Conservation (phyloP, 2,113 vertebrate genomes). For the Elephantulus edwardii region DNA sequence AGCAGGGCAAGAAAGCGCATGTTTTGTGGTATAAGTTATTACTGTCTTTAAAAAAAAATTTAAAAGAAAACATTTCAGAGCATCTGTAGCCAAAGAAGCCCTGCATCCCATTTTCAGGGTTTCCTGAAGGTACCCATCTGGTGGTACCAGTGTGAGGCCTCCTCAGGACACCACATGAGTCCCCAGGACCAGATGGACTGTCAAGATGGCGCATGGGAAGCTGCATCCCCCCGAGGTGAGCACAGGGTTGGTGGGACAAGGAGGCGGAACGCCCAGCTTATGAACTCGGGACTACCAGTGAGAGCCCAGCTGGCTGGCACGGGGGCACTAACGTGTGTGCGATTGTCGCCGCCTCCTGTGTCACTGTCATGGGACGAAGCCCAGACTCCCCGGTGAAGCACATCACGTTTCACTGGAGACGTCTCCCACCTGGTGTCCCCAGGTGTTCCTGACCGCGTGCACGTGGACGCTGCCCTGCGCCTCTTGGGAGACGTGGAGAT, state of each 20-base stretch:
- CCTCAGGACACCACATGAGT: neutral
- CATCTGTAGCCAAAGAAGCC: neutral
- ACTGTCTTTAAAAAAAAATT: slow-evolving; percentile 62
- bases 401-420: too few relatives aligned
- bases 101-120: slow-evolving; percentile 83
- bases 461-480: slow-evolving; percentile 76
- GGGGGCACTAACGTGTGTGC: too few relatives aligned
- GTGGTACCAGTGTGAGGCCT: slow-evolving; percentile 81
- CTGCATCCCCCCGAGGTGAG: slow-evolving; percentile 78
- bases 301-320: neutral
- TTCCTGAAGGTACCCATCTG: slow-evolving; percentile 91
- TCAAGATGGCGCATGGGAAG: slow-evolving; percentile 67
- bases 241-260: rapidly evolving
- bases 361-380: too few relatives aligned
- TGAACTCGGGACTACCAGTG: neutral
- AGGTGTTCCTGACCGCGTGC: slow-evolving; percentile 62
- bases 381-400: too few relatives aligned
- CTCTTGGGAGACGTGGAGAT: slow-evolving; percentile 89
- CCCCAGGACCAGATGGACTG: slow-evolving; percentile 66
- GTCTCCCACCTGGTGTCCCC: too few relatives aligned
- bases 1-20: neutral
- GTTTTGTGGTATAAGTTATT: slow-evolving; percentile 54
- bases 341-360: too few relatives aligned
- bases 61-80: slow-evolving; percentile 70
- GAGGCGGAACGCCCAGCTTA: neutral